Evolutionary conservation across 2,113 vertebrate genomes (phyloP).

Genomic region (Lanius collurio): DNA sequence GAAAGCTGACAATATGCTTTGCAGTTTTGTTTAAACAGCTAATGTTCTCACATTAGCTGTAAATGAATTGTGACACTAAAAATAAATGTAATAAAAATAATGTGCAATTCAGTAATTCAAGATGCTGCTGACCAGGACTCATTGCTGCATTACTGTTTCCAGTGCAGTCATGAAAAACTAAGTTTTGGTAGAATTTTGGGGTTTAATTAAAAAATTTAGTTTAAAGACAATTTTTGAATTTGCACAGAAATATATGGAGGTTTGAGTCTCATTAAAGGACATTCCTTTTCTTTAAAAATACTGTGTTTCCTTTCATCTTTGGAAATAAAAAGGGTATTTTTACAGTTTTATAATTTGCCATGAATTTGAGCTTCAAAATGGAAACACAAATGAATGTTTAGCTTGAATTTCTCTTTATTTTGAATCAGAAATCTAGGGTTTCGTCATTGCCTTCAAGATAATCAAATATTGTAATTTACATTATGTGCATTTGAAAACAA

Average conservation of each 20-base stretch:
- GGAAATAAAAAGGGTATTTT: neutral
- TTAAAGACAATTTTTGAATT: neutral
- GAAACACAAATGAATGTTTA: neutral
- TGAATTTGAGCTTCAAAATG: neutral
- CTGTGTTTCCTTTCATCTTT: neutral
- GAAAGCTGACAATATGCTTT: constrained; percentile 48
- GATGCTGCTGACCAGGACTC: neutral
- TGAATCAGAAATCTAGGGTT: neutral
- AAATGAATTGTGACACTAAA: neutral
- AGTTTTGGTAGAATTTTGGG: neutral
- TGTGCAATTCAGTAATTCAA: neutral
- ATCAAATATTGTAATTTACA: neutral
- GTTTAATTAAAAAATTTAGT: neutral
- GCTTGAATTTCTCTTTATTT: neutral
- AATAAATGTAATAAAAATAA: constrained; percentile 6
- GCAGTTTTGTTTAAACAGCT: constrained; percentile 17
- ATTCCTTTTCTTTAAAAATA: neutral
- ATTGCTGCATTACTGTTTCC: neutral
- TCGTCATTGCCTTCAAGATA: neutral
- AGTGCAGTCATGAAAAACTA: neutral
- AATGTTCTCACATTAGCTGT: constrained; percentile 15
- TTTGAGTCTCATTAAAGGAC: neutral
- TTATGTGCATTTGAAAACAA: neutral
- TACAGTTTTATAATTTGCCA: neutral
- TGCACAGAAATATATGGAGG: neutral